Percentiles rank a stretch among this genome's conserved stretches.
Evolutionary conservation across 2,888 invertebrate genomes (phyloP).

Genomic region (Druceiella hillmani): DNA sequence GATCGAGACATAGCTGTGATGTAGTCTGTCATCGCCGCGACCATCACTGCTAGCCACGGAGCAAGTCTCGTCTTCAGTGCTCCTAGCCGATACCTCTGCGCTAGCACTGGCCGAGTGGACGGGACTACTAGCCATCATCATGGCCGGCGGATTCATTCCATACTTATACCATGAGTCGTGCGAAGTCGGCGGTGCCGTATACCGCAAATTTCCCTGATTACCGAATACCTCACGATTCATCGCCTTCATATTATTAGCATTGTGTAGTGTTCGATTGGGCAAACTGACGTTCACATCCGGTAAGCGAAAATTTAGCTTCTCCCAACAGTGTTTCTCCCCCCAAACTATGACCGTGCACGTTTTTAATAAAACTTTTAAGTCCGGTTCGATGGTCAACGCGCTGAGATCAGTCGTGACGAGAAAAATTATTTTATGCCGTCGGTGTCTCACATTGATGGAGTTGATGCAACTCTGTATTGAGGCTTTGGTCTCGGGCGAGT

Average conservation of each 20-base stretch:
- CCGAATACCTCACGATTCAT: conserved; percentile 45
- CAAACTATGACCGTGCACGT: conserved; percentile 71
- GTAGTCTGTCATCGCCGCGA: conserved; percentile 46
- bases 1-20: conserved; percentile 53
- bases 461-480: conserved; percentile 69
- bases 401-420: conserved; percentile 51
- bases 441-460: conserved; percentile 59
- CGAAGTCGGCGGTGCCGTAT: conserved; percentile 43
- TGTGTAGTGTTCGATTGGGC: conserved; percentile 53
- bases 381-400: conserved; percentile 66
- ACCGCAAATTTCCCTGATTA: conserved; percentile 48
- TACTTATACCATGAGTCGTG: conserved; percentile 52
- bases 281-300: conserved; percentile 65
- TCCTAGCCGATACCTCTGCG: conserved; percentile 57
- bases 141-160: conserved; percentile 43
- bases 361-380: conserved; percentile 65
- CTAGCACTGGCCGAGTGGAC: conserved; percentile 54
- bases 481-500: conserved; percentile 72
- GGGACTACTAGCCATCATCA: conserved; percentile 56
- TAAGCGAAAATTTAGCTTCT: conserved; percentile 77
- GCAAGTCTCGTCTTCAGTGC: conserved; percentile 59
- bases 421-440: conserved; percentile 55
- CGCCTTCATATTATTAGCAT: conserved; percentile 45
- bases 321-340: conserved; percentile 85
- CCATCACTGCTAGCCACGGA: conserved; percentile 54